Conservation (phyloP, 2,113 vertebrate genomes). For the Cheirogaleus medius region DNA sequence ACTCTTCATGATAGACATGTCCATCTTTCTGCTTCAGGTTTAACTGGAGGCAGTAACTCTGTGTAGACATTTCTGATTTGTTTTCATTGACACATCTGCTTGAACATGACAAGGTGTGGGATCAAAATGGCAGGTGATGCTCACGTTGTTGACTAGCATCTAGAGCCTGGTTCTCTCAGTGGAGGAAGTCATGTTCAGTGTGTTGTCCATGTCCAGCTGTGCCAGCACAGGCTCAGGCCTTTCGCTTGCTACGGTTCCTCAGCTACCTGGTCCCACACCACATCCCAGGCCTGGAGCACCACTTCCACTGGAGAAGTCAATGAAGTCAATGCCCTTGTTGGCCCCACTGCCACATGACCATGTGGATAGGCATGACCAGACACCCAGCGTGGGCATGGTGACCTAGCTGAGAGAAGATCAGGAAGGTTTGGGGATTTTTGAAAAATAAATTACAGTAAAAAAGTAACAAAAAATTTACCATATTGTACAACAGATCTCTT, state of each 20-base stretch:
- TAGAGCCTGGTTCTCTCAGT: conserved; percentile 88
- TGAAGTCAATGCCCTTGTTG: conserved; percentile 89
- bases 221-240: conserved; percentile 84
- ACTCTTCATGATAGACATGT: conserved; percentile 84
- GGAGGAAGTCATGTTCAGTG: conserved; percentile 81
- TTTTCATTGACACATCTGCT: conserved; percentile 88
- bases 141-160: conserved; percentile 91
- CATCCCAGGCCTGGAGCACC: conserved; percentile 82
- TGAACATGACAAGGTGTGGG: conserved; percentile 84
- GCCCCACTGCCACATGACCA: conserved; percentile 86
- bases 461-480: neutral
- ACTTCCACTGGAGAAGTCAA: conserved; percentile 84
- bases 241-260: conserved; percentile 83
- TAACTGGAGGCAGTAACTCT: conserved; percentile 88
- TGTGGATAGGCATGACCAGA: neutral
- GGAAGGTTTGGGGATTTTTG: neutral
- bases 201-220: conserved; percentile 89
- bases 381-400: neutral
- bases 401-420: neutral
- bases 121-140: conserved; percentile 88
- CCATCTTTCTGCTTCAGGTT: conserved; percentile 88
- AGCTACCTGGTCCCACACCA: conserved; percentile 77
- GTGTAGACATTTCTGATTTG: conserved; percentile 88
- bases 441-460: neutral
- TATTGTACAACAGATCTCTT: neutral